Evolutionary conservation across 2,113 vertebrate species (phyloP).

Genomic region (Antigone vipio): DNA sequence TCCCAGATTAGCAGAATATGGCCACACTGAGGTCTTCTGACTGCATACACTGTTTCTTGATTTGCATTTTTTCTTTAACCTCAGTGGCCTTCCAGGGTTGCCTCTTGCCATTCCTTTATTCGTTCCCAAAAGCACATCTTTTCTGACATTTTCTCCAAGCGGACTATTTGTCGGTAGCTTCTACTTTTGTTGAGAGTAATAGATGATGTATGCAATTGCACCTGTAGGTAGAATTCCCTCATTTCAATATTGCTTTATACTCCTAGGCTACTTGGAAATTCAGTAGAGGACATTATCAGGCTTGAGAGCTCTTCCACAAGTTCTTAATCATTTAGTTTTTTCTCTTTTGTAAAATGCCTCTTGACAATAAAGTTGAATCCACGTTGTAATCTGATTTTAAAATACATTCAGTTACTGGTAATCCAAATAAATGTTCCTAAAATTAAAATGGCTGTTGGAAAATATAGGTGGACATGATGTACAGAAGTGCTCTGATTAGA

Average conservation of each 20-base stretch:
- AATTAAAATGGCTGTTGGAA: background rate
- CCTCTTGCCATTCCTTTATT: background rate
- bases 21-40: background rate
- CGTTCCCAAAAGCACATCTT: background rate
- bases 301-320: background rate
- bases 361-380: background rate
- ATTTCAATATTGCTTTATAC: background rate
- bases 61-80: background rate
- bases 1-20: background rate
- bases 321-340: background rate
- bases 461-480: background rate
- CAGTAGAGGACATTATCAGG: background rate
- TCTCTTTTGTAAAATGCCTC: background rate
- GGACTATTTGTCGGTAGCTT: background rate
- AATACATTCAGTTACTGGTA: background rate
- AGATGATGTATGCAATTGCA: background rate
- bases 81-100: background rate
- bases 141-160: background rate
- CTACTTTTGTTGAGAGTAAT: background rate
- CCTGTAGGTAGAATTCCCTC: background rate
- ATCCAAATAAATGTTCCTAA: background rate
- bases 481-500: background rate
- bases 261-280: background rate
- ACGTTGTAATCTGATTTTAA: background rate
- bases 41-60: background rate